Evolutionary conservation across 2,797 vertebrate genomes (phyloP), one percentile per base, ranked within the genome.

Genomic region (Sebastes matsubarae): DNA sequence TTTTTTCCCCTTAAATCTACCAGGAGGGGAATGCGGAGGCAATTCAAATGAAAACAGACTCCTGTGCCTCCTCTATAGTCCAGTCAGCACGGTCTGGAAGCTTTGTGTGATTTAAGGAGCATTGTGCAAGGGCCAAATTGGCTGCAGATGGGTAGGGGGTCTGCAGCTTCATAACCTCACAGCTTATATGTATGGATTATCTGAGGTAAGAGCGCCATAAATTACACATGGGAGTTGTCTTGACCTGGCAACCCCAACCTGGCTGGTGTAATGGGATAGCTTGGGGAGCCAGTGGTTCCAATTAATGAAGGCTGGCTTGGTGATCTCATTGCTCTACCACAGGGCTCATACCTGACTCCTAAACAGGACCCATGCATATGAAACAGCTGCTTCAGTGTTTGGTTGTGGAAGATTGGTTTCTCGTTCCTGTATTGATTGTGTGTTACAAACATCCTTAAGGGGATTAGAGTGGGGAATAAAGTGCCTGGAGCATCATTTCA

Each of bases 111-210:
- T 94, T 93, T 93, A 91, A 87, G 73, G 63, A 78, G 83, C 88
- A 91, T 89, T 91, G 89, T 80, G 87, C 7, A 68, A 74, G 63
- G 73, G 86, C 82, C 73, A 91, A 93, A 94, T 92, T 92, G 91
- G 83, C 90, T 90, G 85, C 91, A 94, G 90, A 93, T 92, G 90
- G 81, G 87, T 86, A 80, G 85, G 46, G 77, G 91, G 78, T 89
- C 86, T 68, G 71, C 76, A 79, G 87, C 86, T 84, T 90, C 83
- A 87, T 91, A 84, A 91, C 86, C 88, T 87, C 88, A 79, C 79
- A 83, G 84, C 30, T 88, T 90, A 89, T 82, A 88, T 42, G 86
- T 89, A 92, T 92, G 89, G 92, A 93, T 92, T 93, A 93, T 89
- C 80, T 90, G 67, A 86, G 80, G 84, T 90, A 81, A 78, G 82